These are phyloP conservation scores for Parnassius smintheus DNA, from an alignment of 2,888 invertebrate species.

Conservation along the genomic window DNA sequence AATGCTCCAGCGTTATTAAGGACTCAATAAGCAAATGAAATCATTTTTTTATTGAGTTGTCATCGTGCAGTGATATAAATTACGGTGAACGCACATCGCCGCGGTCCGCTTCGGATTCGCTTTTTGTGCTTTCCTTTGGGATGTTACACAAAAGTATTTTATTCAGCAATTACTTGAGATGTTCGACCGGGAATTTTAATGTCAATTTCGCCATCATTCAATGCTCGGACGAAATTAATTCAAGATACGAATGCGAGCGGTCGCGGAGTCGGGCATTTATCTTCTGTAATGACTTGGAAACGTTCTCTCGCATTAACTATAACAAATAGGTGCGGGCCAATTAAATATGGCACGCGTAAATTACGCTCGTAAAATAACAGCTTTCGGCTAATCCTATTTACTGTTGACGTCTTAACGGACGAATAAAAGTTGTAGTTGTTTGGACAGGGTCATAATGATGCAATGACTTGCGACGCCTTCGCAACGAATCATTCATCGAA, in stretches of 20 bases:
- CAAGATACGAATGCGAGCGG: conserved; percentile 57
- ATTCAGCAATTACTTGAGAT: conserved; percentile 80
- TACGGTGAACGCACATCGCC: conserved; percentile 61
- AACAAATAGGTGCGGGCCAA: conserved; percentile 65
- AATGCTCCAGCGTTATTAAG: conserved; percentile 73
- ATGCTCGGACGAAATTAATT: conserved; percentile 74
- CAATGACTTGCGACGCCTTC: conserved; percentile 17
- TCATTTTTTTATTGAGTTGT: conserved; percentile 81
- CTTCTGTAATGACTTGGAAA: conserved; percentile 71
- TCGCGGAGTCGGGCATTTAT: conserved; percentile 57
- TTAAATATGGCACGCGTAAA: conserved; percentile 69
- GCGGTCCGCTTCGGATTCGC: conserved; percentile 47
- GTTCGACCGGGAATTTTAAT: conserved; percentile 75
- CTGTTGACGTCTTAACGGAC: conserved; percentile 38
- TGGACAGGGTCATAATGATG: conserved; percentile 33
- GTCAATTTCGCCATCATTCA: conserved; percentile 79
- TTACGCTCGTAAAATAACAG: conserved; percentile 57
- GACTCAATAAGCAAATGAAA: conserved; percentile 81
- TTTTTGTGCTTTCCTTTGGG: conserved; percentile 74
- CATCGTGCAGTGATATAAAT: conserved; percentile 77
- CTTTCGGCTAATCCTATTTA: conserved; percentile 51
- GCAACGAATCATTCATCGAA: conserved; percentile 1
- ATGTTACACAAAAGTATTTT: conserved; percentile 78
- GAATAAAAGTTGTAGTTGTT: conserved; percentile 42
- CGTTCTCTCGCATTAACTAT: conserved; percentile 61